A percentile compares a stretch with the other conserved stretches of the same genome.
phyloP scores from a whole-genome alignment of 1,140 invertebrate species.

The Drosophila busckii region DNA sequence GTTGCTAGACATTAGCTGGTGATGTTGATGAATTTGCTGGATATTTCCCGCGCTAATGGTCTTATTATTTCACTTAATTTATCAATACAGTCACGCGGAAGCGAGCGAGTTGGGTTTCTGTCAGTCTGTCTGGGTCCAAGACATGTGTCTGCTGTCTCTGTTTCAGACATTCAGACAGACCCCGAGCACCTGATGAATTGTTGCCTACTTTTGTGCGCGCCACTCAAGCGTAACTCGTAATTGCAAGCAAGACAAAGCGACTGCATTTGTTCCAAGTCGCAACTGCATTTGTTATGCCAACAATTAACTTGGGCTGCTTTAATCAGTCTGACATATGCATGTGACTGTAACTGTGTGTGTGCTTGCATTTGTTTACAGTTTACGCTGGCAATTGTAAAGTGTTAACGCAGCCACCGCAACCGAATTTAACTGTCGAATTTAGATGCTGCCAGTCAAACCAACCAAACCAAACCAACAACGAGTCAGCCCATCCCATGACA shows the following conservation, averaged over 20 bases:
- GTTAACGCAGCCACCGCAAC: conserved; percentile 74
- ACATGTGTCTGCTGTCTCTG: too few relatives aligned
- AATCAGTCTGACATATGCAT: too few relatives aligned
- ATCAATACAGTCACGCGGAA: conserved; percentile 20
- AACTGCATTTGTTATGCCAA: too few relatives aligned
- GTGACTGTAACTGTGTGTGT: too few relatives aligned
- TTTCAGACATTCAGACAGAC: conserved; percentile 9
- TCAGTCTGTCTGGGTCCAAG: conserved; percentile 6
- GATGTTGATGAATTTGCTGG: conserved; percentile 33
- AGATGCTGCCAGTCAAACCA: conserved; percentile 11
- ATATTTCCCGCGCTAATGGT: conserved; percentile 8
- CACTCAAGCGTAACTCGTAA: background rate
- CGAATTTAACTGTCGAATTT: conserved; percentile 48
- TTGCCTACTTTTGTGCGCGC: conserved; percentile 43
- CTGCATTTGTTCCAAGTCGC: too few relatives aligned
- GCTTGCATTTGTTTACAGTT: too few relatives aligned
- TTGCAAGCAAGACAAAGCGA: too few relatives aligned
- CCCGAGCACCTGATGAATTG: conserved; percentile 30
- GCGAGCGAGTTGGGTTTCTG: conserved; percentile 24
- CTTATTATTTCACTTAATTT: conserved; percentile 13
- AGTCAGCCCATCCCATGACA: conserved; percentile 5
- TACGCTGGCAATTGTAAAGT: conserved; percentile 70
- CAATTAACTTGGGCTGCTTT: too few relatives aligned
- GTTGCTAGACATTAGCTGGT: conserved; percentile 19
- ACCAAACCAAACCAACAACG: background rate